Conservation (phyloP, 37 sponge, comb jelly and placozoan genomes). For the Tethya wilhelma region DNA sequence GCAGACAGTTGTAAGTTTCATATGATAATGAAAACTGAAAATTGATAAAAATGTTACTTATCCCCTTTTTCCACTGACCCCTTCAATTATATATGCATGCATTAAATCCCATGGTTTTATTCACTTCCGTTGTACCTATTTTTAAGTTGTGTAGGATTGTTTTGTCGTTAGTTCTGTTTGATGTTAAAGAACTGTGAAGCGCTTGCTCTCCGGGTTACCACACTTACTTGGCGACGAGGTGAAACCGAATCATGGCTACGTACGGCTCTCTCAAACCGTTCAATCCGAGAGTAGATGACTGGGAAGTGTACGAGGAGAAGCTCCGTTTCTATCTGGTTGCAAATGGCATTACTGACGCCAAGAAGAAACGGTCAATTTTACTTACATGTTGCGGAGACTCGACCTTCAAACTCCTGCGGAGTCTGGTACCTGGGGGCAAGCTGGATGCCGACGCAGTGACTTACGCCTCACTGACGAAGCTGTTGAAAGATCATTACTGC, state of each 20-base stretch:
- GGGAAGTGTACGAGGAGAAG: conserved; percentile 22
- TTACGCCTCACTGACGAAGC: conserved; percentile 16
- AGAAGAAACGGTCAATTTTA: conserved; percentile 30
- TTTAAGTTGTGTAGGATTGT: too few relatives aligned
- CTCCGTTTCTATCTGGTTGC: conserved; percentile 35
- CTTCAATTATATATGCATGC: too few relatives aligned
- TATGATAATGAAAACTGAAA: too few relatives aligned
- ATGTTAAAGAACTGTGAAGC: too few relatives aligned
- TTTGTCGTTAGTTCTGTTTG: too few relatives aligned
- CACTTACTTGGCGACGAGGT: conserved; percentile 22
- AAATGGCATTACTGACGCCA: conserved; percentile 30
- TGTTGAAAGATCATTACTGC: conserved; percentile 21
- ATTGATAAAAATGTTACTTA: too few relatives aligned
- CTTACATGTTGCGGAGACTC: conserved; percentile 22
- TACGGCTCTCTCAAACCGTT: conserved; percentile 8
- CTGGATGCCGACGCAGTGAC: neutral
- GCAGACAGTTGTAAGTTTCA: too few relatives aligned
- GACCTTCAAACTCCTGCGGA: conserved; percentile 30
- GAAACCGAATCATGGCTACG: conserved; percentile 21
- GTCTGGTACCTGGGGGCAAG: conserved; percentile 1
- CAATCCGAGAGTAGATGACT: conserved; percentile 23
- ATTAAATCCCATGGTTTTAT: too few relatives aligned
- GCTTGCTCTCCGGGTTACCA: too few relatives aligned
- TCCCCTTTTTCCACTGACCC: too few relatives aligned
- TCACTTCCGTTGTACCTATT: too few relatives aligned